phyloP scores from a whole-genome alignment of 2,113 vertebrate genomes.

The Mixornis gularis region DNA sequence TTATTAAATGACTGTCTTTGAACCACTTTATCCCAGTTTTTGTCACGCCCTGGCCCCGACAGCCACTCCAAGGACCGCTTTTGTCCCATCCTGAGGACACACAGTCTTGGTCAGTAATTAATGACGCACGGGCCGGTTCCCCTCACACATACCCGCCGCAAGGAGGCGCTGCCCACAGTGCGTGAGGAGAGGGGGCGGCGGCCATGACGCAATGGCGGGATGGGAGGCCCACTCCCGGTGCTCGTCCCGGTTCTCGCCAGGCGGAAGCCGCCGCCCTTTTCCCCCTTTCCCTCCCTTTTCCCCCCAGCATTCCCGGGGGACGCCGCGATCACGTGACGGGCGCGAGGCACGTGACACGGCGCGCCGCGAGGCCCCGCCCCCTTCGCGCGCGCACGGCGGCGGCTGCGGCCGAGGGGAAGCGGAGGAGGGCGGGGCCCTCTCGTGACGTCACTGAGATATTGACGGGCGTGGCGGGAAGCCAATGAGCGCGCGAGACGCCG shows the following conservation, averaged over 20 bases:
- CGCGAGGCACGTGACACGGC: background rate
- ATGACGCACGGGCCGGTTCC: background rate
- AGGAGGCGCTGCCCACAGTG: background rate
- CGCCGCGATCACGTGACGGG: background rate
- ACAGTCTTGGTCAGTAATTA: background rate
- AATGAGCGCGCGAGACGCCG: background rate
- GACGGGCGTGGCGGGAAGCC: background rate
- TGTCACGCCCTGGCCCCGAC: background rate
- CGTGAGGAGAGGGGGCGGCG: background rate
- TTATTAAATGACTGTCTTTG: background rate
- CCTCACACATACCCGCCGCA: background rate
- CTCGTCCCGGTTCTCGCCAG: background rate
- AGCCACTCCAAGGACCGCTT: background rate
- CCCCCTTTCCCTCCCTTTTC: no score
- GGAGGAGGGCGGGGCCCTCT: background rate
- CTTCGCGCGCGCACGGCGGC: background rate
- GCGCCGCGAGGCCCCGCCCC: background rate
- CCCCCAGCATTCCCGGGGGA: background rate
- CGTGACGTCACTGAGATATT: fast-evolving
- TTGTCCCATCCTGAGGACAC: background rate
- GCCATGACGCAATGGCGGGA: background rate
- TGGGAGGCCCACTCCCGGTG: background rate
- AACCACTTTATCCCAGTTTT: background rate
- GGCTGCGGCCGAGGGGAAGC: background rate
- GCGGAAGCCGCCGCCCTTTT: background rate